Conservation (phyloP, 2,797 vertebrate species). For the Pipistrellus nathusii region DNA sequence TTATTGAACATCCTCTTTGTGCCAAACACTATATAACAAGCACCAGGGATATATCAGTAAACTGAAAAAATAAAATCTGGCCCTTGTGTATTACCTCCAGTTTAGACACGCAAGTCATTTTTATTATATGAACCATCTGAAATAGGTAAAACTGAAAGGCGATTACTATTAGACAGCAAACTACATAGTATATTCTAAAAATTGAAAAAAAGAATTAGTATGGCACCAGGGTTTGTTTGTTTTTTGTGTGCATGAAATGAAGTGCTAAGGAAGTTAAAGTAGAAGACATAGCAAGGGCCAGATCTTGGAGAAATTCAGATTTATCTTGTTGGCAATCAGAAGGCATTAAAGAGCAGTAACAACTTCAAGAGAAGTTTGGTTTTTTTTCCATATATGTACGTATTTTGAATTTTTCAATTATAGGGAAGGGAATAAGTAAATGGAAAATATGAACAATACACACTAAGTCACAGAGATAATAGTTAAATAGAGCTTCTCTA, state of each 20-base stretch:
- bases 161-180: background rate
- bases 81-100: background rate
- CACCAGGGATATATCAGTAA: background rate
- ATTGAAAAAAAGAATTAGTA: background rate
- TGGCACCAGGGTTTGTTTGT: background rate
- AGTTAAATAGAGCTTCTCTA: background rate
- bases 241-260: background rate
- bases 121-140: background rate
- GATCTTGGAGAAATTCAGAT: background rate
- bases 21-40: background rate
- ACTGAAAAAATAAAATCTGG: background rate
- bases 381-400: background rate
- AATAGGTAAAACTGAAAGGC: background rate
- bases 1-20: conserved; percentile 3
- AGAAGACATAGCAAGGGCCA: background rate
- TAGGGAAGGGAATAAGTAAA: background rate
- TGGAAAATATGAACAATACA: background rate
- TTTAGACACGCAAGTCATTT: conserved; percentile 17
- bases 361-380: background rate
- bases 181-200: background rate
- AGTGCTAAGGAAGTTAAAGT: background rate
- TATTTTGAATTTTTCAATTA: conserved; percentile 9
- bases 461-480: background rate
- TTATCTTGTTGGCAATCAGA: background rate
- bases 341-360: background rate